phyloP scores from a whole-genome alignment of 2,888 invertebrate genomes.

The Lathronympha strigana region DNA sequence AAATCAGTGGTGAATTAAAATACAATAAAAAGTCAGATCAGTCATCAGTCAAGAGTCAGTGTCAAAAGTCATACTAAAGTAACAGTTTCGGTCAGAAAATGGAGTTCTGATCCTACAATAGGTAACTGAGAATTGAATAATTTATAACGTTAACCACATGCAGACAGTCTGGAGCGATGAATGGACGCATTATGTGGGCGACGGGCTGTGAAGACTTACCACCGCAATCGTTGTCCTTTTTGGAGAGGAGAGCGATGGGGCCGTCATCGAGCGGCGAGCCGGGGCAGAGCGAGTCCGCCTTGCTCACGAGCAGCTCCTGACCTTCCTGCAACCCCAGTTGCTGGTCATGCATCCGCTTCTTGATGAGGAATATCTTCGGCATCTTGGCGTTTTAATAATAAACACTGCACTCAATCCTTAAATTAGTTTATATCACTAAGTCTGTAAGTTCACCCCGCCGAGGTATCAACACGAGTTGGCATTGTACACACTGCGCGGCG shows the following conservation, averaged over 20 bases:
- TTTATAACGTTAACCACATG: conserved; percentile 38
- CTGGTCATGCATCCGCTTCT: conserved; percentile 96
- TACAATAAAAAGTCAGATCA: conserved; percentile 27
- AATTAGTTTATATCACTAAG: conserved; percentile 72
- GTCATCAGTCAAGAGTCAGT: no score
- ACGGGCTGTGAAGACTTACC: conserved; percentile 61
- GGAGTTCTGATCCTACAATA: conserved; percentile 25
- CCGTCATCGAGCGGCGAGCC: conserved; percentile 84
- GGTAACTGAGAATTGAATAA: conserved; percentile 20
- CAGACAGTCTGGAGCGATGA: conserved; percentile 50
- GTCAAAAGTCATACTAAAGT: conserved; percentile 22
- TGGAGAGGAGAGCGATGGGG: conserved; percentile 86
- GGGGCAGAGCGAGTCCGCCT: conserved; percentile 86
- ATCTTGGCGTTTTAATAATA: conserved; percentile 80
- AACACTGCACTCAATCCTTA: conserved; percentile 78
- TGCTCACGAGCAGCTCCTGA: conserved; percentile 88
- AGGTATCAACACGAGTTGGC: conserved; percentile 67
- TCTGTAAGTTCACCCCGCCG: conserved; percentile 68
- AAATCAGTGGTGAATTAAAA: conserved; percentile 17
- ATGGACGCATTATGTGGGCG: conserved; percentile 49
- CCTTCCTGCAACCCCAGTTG: conserved; percentile 92
- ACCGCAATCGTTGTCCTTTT: conserved; percentile 74
- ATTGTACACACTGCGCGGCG: conserved; percentile 72
- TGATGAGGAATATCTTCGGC: conserved; percentile 97
- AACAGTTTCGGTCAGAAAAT: conserved; percentile 27